Conservation (phyloP, 2,888 invertebrate genomes). For the Megalurothrips usitatus region DNA sequence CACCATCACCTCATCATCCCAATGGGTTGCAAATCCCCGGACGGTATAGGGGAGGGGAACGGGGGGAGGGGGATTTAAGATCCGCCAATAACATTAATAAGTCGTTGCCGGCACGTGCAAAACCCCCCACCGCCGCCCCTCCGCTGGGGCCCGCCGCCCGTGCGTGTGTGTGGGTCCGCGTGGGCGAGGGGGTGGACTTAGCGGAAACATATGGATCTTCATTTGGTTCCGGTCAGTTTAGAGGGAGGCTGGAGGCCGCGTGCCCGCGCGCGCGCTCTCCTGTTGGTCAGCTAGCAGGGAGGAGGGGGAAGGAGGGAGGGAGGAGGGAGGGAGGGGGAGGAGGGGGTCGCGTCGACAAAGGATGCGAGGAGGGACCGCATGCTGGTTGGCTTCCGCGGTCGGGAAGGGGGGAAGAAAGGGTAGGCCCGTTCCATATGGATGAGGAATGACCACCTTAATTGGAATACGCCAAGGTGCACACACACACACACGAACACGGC, state of each 20-base stretch:
- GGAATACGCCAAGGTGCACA: constrained; percentile 22
- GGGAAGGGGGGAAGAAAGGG: neutral
- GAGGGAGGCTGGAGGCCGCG: too few species aligned
- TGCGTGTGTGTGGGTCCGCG: neutral
- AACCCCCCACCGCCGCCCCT: neutral
- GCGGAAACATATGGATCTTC: constrained; percentile 24
- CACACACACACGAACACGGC: too few species aligned
- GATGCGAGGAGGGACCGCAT: neutral
- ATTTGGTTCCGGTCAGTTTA: constrained; percentile 14
- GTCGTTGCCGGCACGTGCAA: neutral
- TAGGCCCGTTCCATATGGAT: constrained; percentile 6
- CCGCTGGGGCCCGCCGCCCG: neutral
- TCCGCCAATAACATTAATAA: constrained; percentile 8
- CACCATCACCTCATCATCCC: neutral
- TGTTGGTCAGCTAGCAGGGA: neutral
- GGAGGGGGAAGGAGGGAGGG: neutral
- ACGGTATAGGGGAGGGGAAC: neutral
- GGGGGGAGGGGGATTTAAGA: neutral
- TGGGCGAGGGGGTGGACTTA: neutral
- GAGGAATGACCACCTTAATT: constrained; percentile 17
- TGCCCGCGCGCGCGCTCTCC: too few species aligned
- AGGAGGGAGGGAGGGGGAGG: neutral
- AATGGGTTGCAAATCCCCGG: neutral
- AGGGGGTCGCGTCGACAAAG: too few species aligned
- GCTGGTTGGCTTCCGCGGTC: neutral